Base-by-base conservation (phyloP, 2,888 invertebrate genomes). In the Nysson spinosus region DNA sequence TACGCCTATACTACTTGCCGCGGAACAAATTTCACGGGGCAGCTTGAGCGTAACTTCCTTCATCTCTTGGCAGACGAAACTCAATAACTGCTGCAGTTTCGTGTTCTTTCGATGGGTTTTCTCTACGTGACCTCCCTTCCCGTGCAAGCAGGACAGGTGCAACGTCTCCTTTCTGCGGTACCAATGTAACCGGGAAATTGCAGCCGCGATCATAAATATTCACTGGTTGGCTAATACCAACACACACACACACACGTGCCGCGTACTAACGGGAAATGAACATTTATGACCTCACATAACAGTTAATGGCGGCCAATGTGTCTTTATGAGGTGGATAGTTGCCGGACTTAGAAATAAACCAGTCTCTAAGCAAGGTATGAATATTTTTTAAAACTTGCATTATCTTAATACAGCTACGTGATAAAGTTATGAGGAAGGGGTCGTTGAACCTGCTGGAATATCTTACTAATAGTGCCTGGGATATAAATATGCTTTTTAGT, bases 231-330 rank as follows among this genome's bases (percentile, higher is more conserved):
- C n/a, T n/a, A n/a, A n/a, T n/a, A n/a, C n/a, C n/a, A n/a, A n/a
- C n/a, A n/a, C n/a, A n/a, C n/a, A n/a, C 30, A 43, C 46, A 35
- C 57, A 32, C 43, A 52, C 63, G 49, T 51, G 43, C 11, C 35
- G 32, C 44, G 39, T 44, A 37, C 43, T 49, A n/a, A 11, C 22
- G 52, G 65, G 42, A 65, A 75, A 75, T 75, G 75, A 75, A 75
- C 75, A 75, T 75, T 75, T 75, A 75, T 52, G 75, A 62, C 56
- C 65, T 9, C 60, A 34, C 34, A 47, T 60, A 72, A 72, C 64
- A 62, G 64, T 67, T 75, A 72, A 67, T 63, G 73, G 70, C 65
- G 54, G 14, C 60, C 68, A 39, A 64, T 69, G 58, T 46, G 56
- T 75, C 71, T 72, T 58, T 66, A 66, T 57, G 71, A 44, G 49